Evolutionary conservation across 2,888 invertebrate species (phyloP).

Genomic region (Nezara viridula): DNA sequence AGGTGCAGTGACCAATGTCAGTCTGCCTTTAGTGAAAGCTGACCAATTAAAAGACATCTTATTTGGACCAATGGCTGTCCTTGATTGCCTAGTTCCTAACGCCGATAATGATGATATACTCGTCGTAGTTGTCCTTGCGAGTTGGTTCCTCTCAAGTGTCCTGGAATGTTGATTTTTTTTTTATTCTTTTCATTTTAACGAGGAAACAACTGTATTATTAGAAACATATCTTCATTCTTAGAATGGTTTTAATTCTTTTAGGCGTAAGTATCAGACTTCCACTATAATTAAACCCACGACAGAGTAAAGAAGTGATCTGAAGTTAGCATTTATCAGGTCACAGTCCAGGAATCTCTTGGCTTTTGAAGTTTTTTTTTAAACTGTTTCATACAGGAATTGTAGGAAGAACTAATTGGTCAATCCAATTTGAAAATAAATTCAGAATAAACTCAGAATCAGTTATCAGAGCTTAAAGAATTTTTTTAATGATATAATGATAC

Average conservation of each 20-base stretch:
- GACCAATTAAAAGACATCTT: conserved; percentile 16
- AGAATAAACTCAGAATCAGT: no score
- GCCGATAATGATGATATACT: background rate
- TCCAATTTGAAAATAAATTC: no score
- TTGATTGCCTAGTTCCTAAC: background rate
- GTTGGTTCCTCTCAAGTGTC: background rate
- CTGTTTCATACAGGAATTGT: no score
- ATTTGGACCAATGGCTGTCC: background rate
- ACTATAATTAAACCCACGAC: no score
- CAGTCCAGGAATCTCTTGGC: no score
- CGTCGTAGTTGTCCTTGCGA: conserved; percentile 10
- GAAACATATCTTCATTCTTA: background rate
- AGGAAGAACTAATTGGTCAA: no score
- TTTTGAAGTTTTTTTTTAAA: no score
- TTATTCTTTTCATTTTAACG: background rate
- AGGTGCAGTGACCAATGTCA: background rate
- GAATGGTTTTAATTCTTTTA: background rate
- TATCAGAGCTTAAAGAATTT: no score
- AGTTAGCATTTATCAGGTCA: no score
- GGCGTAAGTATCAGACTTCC: no score
- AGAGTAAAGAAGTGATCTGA: no score
- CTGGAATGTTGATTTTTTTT: conserved; percentile 5
- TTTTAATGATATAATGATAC: no score
- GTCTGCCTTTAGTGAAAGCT: conserved; percentile 10
- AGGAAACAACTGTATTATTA: background rate